These are phyloP conservation scores for Xestia rhomboidea DNA, from an alignment of 2,888 invertebrate genomes.

Conservation along the genomic window DNA sequence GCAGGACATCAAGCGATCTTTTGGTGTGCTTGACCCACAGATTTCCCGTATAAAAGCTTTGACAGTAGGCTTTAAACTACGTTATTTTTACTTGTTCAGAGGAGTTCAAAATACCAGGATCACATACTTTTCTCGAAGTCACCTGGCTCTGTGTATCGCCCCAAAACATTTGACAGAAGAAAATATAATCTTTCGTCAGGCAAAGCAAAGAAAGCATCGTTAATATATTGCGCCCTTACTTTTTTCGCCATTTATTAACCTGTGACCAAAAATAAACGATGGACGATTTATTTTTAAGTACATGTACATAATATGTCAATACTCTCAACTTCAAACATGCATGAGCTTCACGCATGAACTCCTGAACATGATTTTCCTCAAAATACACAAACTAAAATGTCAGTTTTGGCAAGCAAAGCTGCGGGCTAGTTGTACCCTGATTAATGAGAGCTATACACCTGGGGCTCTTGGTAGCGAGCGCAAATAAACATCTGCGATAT, in stretches of 20 bases:
- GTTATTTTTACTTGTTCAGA: too few species aligned
- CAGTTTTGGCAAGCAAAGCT: conserved; percentile 38
- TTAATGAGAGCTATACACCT: conserved; percentile 52
- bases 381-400: conserved; percentile 24
- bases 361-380: not conserved
- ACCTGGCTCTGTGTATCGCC: not conserved
- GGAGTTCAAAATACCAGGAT: conserved; percentile 2
- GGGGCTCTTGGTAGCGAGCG: conserved; percentile 36
- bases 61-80: too few species aligned
- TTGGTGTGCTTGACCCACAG: too few species aligned
- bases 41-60: too few species aligned
- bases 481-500: conserved; percentile 62
- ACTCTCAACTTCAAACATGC: not conserved
- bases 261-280: too few species aligned
- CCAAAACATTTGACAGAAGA: not conserved
- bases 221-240: not conserved
- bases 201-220: not conserved
- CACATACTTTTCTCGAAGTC: not conserved
- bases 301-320: not conserved
- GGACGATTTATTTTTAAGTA: not conserved
- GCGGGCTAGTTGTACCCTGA: conserved; percentile 20
- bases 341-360: not conserved
- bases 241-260: not conserved
- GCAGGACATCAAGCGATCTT: too few species aligned
- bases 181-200: not conserved